These are phyloP conservation scores for Endomychus coccineus DNA, from an alignment of 2,888 invertebrate genomes.

Conservation along the genomic window DNA sequence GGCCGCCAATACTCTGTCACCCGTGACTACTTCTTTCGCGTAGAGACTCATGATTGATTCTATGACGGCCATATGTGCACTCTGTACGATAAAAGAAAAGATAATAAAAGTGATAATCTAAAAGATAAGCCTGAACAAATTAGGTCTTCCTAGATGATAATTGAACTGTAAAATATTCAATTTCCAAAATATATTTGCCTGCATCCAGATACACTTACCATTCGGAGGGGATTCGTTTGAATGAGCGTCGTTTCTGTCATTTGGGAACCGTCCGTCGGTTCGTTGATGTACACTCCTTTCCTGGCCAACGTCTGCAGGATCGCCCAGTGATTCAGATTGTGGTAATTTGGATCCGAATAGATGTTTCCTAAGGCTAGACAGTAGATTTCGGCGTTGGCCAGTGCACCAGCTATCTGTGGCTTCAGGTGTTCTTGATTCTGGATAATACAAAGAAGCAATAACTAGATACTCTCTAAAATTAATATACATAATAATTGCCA, in stretches of 20 bases:
- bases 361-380: constrained; percentile 90
- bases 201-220: constrained; percentile 61
- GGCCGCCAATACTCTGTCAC: constrained; percentile 79
- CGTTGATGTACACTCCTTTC: constrained; percentile 81
- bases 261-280: constrained; percentile 76
- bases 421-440: constrained; percentile 90
- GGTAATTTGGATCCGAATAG: constrained; percentile 93
- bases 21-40: constrained; percentile 84
- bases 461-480: not conserved
- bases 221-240: constrained; percentile 89
- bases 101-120: not conserved
- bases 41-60: constrained; percentile 92
- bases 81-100: constrained; percentile 53
- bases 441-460: constrained; percentile 32
- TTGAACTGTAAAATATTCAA: not conserved
- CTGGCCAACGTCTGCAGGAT: constrained; percentile 88
- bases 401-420: constrained; percentile 82
- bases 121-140: not conserved
- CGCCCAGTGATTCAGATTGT: constrained; percentile 91
- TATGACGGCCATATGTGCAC: constrained; percentile 91
- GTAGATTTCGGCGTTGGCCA: constrained; percentile 92
- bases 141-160: no score
- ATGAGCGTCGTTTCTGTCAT: constrained; percentile 93
- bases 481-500: not conserved
- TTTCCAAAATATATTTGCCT: not conserved